A percentile compares a stretch with the other conserved stretches of the same genome.
phyloP scores from a whole-genome alignment of 1,140 invertebrate genomes.

The Drosophila prosaltans region DNA sequence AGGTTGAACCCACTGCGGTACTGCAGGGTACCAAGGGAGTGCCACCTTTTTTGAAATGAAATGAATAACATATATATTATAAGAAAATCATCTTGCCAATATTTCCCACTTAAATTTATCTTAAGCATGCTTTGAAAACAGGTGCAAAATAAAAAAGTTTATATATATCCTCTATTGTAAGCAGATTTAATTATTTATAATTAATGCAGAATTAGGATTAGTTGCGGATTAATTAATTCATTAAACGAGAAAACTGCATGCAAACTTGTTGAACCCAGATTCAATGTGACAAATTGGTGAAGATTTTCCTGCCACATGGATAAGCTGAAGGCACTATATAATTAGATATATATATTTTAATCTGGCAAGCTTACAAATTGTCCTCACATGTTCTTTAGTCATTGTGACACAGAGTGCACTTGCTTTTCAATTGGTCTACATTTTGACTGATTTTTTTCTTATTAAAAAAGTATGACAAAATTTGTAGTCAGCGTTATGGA shows the following conservation, averaged over 20 bases:
- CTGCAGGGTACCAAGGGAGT: constrained; percentile 84
- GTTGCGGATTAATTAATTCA: constrained; percentile 43
- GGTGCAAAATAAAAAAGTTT: constrained; percentile 43
- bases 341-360: constrained; percentile 3
- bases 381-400: constrained; percentile 45
- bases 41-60: constrained; percentile 83
- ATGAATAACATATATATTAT: constrained; percentile 19
- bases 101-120: constrained; percentile 34
- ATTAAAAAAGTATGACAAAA: not conserved
- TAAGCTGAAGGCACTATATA: constrained; percentile 34
- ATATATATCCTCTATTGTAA: constrained; percentile 28
- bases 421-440: constrained; percentile 26
- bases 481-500: constrained; percentile 39
- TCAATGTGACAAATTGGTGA: constrained; percentile 47
- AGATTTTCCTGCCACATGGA: constrained; percentile 47
- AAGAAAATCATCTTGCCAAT: constrained; percentile 14
- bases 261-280: constrained; percentile 51
- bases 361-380: constrained; percentile 70
- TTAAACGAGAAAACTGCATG: constrained; percentile 37
- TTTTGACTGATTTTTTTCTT: too few relatives aligned
- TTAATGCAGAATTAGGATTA: constrained; percentile 25
- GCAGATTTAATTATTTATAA: constrained; percentile 24
- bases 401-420: constrained; percentile 62
- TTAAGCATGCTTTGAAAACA: constrained; percentile 61
- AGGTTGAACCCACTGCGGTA: constrained; percentile 58